Evolutionary conservation across 2,797 vertebrate genomes (phyloP).

Genomic region (Sebastes nivosus): DNA sequence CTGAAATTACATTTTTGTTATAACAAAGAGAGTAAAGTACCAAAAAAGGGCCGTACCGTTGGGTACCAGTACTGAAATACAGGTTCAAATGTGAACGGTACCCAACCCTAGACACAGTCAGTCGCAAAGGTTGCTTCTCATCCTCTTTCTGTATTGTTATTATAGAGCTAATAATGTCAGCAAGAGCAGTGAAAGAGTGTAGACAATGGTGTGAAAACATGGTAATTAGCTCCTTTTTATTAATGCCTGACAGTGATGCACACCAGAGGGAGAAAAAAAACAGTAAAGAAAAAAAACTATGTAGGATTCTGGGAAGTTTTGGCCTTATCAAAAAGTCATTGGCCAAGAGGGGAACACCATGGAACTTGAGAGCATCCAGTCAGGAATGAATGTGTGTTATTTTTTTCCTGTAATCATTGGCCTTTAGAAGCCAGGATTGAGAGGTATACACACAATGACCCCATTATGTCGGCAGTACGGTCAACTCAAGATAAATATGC

Average conservation of each 20-base stretch:
- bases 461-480: constrained; percentile 71
- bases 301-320: neutral
- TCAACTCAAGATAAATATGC: constrained; percentile 63
- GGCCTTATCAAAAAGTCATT: neutral
- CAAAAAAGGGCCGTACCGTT: neutral
- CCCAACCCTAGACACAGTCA: neutral
- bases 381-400: constrained; percentile 12
- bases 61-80: no score
- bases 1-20: no score
- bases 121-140: neutral
- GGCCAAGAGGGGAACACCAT: neutral
- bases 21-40: no score
- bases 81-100: neutral
- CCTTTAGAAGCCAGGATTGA: constrained; percentile 55
- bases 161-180: constrained; percentile 8
- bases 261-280: neutral
- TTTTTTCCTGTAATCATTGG: constrained; percentile 40
- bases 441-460: constrained; percentile 69
- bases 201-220: constrained; percentile 9
- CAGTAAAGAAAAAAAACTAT: neutral
- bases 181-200: neutral
- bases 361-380: constrained; percentile 27
- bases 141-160: neutral
- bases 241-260: neutral
- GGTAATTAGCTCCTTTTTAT: neutral